phyloP scores from a whole-genome alignment of 2,797 vertebrate genomes.

The Paedocypris micromegethes region DNA sequence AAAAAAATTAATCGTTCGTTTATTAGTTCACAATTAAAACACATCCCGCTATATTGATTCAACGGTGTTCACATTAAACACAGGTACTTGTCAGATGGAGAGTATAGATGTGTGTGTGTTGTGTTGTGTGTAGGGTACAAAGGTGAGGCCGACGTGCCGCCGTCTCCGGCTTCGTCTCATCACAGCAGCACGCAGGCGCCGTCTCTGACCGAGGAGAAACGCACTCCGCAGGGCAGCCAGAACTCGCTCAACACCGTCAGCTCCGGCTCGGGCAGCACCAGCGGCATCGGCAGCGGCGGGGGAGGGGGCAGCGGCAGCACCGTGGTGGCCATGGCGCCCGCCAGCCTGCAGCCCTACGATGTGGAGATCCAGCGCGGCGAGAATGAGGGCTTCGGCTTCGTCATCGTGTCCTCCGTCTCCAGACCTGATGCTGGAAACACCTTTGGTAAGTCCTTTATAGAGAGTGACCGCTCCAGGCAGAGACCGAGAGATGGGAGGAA shows the following conservation, averaged over 20 bases:
- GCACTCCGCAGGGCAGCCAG: constrained; percentile 93
- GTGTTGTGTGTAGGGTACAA: constrained; percentile 71
- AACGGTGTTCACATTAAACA: too few species aligned
- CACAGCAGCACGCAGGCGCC: constrained; percentile 95
- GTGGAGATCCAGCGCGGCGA: constrained; percentile 83
- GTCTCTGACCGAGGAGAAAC: constrained; percentile 91
- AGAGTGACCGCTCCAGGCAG: too few species aligned
- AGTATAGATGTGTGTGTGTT: too few species aligned
- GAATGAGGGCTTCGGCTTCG: constrained; percentile 72
- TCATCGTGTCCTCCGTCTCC: constrained; percentile 73
- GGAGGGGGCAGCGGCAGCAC: constrained; percentile 94
- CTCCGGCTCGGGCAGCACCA: constrained; percentile 94
- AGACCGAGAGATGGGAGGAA: too few species aligned
- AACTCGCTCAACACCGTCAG: constrained; percentile 96
- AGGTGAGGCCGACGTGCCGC: constrained; percentile 84
- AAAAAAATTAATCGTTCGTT: too few species aligned
- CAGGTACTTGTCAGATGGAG: too few species aligned
- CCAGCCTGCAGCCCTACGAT: constrained; percentile 93
- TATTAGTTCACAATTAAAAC: too few species aligned
- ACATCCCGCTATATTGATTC: too few species aligned
- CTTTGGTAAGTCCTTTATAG: too few species aligned
- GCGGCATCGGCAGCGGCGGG: constrained; percentile 85
- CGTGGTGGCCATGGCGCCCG: constrained; percentile 91
- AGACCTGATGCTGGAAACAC: constrained; percentile 61
- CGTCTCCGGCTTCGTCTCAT: constrained; percentile 90